Evolutionary conservation across 2,797 vertebrate species (phyloP).

Genomic region (Semaprochilodus insignis): DNA sequence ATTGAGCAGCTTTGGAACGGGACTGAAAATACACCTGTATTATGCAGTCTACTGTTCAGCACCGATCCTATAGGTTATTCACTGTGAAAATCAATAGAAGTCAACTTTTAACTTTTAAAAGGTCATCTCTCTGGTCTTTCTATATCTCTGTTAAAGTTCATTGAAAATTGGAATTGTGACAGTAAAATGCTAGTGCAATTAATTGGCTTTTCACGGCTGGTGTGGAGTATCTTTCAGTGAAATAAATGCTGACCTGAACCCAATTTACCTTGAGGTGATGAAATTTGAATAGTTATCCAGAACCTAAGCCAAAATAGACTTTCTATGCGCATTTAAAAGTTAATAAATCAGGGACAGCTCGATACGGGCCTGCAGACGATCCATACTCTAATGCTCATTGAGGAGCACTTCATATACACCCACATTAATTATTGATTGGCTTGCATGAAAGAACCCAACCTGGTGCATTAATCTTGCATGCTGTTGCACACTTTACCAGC

Average conservation of each 20-base stretch:
- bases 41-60: neutral
- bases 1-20: too few relatives aligned
- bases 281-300: neutral
- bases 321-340: constrained; percentile 50
- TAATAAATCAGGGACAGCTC: constrained; percentile 45
- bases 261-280: neutral
- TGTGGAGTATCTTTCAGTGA: neutral
- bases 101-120: constrained; percentile 43
- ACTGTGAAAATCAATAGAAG: constrained; percentile 35
- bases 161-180: constrained; percentile 35
- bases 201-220: neutral
- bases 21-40: neutral
- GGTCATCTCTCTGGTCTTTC: constrained; percentile 27
- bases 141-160: constrained; percentile 36
- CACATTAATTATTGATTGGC: constrained; percentile 59
- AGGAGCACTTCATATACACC: constrained; percentile 56
- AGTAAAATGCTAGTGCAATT: constrained; percentile 21
- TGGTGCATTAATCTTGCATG: constrained; percentile 57
- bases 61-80: neutral
- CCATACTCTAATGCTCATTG: constrained; percentile 44
- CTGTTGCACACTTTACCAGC: constrained; percentile 20
- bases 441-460: constrained; percentile 30
- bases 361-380: constrained; percentile 34
- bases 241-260: constrained; percentile 23
- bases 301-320: constrained; percentile 8